These are phyloP conservation scores for Drosophila kuntzei DNA, from an alignment of 2,888 invertebrate species.

Conservation along the genomic window DNA sequence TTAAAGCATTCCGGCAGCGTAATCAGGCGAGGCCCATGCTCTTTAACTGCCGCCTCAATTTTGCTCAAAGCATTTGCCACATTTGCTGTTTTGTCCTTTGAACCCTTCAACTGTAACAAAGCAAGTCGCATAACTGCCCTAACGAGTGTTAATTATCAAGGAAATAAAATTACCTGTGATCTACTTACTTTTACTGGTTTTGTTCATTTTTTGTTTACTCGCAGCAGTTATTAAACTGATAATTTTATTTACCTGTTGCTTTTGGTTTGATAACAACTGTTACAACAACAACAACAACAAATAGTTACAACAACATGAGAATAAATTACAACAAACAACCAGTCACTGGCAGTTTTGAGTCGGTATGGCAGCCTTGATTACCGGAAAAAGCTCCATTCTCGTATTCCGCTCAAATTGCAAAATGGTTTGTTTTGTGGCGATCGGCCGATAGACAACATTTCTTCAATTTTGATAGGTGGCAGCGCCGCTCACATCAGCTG, in stretches of 20 bases:
- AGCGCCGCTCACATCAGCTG: constrained; percentile 32
- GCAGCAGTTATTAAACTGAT: background rate
- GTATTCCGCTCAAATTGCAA: too few species aligned
- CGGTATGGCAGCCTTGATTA: too few species aligned
- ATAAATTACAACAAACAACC: too few species aligned
- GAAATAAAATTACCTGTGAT: background rate
- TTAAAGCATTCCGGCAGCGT: constrained; percentile 96
- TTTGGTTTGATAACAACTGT: constrained; percentile 3
- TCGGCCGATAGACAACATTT: too few species aligned
- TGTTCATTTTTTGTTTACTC: constrained; percentile 49
- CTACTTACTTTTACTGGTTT: constrained; percentile 58
- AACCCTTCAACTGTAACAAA: constrained; percentile 93
- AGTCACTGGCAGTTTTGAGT: too few species aligned
- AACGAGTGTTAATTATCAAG: too few species aligned
- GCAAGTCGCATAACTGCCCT: constrained; percentile 87
- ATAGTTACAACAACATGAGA: too few species aligned
- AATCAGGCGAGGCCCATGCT: constrained; percentile 88
- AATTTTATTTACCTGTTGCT: constrained; percentile 4
- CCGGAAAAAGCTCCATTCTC: too few species aligned
- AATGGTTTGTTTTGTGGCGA: too few species aligned
- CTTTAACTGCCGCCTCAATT: constrained; percentile 88
- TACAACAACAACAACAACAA: too few species aligned
- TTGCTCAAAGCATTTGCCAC: constrained; percentile 90
- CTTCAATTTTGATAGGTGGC: too few species aligned
- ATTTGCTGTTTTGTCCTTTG: constrained; percentile 91